Conservation (phyloP, 2,888 invertebrate species). For the Rhorus exstirpatorius region DNA sequence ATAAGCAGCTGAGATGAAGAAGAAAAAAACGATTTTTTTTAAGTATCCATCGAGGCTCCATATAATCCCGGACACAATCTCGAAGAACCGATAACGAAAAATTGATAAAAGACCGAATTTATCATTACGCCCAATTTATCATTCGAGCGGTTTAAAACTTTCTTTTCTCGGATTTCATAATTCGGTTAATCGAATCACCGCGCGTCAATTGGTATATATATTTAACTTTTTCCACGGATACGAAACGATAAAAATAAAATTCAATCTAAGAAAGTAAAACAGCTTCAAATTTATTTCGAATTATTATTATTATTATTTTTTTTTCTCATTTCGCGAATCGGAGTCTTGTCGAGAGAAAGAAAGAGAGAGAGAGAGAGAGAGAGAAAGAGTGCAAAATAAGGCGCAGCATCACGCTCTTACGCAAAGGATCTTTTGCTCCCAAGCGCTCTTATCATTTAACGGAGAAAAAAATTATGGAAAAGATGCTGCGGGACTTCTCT, state of each 20-base stretch:
- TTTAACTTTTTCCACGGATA: constrained; percentile 23
- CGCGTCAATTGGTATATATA: not conserved
- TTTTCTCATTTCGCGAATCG: not conserved
- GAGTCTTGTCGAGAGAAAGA: not conserved
- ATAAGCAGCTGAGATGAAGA: constrained; percentile 5
- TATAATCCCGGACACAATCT: constrained; percentile 31
- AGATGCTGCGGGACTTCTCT: constrained; percentile 41
- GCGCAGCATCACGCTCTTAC: constrained; percentile 53
- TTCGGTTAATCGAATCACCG: constrained; percentile 26
- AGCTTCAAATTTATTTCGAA: constrained; percentile 27
- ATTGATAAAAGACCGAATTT: constrained; percentile 44
- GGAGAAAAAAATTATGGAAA: constrained; percentile 12
- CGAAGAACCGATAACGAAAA: constrained; percentile 2
- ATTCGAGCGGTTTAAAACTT: constrained; percentile 29
- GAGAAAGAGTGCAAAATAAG: not conserved
- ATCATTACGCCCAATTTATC: constrained; percentile 41
- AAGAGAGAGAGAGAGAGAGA: not conserved
- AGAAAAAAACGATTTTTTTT: constrained; percentile 13
- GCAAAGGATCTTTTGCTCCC: constrained; percentile 58
- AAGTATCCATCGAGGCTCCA: constrained; percentile 1
- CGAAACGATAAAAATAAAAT: constrained; percentile 14
- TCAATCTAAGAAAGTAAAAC: not conserved
- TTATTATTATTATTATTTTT: constrained; percentile 6
- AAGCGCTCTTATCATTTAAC: constrained; percentile 56
- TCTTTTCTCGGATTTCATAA: constrained; percentile 47